These are phyloP conservation scores for Microctonus aethiopoides DNA, from an alignment of 2,888 invertebrate species.

Conservation along the genomic window DNA sequence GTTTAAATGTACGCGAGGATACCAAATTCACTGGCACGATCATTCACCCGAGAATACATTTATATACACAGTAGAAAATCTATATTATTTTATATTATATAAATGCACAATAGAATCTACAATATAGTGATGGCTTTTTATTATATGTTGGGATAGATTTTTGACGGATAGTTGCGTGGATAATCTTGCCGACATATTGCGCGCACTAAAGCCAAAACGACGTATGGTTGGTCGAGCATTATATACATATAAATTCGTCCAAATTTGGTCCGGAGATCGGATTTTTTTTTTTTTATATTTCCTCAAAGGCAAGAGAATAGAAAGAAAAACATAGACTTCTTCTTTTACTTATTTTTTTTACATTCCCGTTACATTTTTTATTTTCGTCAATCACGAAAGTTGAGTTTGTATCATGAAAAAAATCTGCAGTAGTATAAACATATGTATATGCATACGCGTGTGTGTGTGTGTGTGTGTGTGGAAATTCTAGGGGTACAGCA, in stretches of 20 bases:
- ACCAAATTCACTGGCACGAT: neutral
- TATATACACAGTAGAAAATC: neutral
- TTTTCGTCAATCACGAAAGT: constrained; percentile 35
- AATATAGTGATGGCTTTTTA: constrained; percentile 34
- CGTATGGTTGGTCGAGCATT: constrained; percentile 53
- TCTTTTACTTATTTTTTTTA: constrained; percentile 7
- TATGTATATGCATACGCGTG: constrained; percentile 9
- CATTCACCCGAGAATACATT: neutral
- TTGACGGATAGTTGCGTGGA: constrained; percentile 60
- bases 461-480: no score
- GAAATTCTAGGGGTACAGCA: no score
- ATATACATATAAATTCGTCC: no score
- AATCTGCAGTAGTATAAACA: neutral
- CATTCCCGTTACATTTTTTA: constrained; percentile 16
- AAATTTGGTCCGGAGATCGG: constrained; percentile 34
- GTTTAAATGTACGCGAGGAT: no score
- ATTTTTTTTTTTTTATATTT: constrained; percentile 26
- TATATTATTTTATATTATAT: no score
- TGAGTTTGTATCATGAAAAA: constrained; percentile 15
- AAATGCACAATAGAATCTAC: no score
- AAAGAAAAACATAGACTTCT: constrained; percentile 29
- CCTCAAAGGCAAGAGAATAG: neutral
- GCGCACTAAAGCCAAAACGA: constrained; percentile 61
- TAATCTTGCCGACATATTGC: constrained; percentile 63
- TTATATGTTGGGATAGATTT: constrained; percentile 42